Evolutionary conservation across 2,888 invertebrate species (phyloP), one percentile per base, ranked within the genome.

Genomic region (Polyommatus icarus): DNA sequence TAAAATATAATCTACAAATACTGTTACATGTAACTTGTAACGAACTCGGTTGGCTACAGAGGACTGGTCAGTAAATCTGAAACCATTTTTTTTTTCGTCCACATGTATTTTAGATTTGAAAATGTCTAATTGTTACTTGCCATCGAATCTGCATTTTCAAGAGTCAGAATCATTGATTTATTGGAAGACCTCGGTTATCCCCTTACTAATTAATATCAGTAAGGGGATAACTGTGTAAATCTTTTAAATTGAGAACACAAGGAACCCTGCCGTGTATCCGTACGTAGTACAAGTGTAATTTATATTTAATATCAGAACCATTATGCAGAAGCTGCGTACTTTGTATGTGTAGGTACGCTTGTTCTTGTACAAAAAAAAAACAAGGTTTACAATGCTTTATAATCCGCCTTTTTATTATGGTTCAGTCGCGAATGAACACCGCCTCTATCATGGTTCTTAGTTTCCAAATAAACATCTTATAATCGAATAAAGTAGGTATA

Each of bases 351-450:
- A 59, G 76, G 79, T 59, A 59, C 76, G 79, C 79, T 81, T 83
- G 82, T 81, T 79, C 79, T 79, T 79, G 81, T 67, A 79, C 82
- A 81, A 84, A 84, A 85, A 84, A 82, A 80, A 82, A 82, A 82
- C 40, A 46, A 83, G 83, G 83, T 79, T 82, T 83, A 84, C 81
- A 78, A 75, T 78, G 76, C 79, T 83, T 82, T 83, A 82, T 83
- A 83, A 83, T 80, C 78, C 79, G 40, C 77, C 80, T 77, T 81
- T 82, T 82, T 78, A 78, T 77, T 72, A 72, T 40, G 40, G 36
- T 72, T 72, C 15, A 36, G 8, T n/a, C 36, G 72, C n/a, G 36
- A n/a, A 36, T 72, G n/a, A 72, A 73, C 40, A 46, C 24, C 20
- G 72, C 72, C 72, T 24, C 72, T 40, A 54, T 46, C 8, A 40